Base-by-base conservation (phyloP, 2,888 invertebrate genomes). In the Furcula furcula region DNA sequence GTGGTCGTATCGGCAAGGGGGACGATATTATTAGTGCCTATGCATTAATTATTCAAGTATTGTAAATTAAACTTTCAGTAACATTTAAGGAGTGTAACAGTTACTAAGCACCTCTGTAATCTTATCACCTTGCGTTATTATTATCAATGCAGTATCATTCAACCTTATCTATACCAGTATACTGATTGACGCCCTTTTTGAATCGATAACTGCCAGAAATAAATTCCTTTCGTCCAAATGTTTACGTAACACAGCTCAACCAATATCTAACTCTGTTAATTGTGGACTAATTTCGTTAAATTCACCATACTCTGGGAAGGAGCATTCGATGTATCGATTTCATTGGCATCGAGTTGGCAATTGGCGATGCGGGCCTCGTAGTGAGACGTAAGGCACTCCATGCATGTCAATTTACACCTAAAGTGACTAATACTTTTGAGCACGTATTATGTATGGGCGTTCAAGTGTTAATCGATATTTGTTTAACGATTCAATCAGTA, bases 331-430 rank as follows among this genome's bases (percentile, higher is more conserved):
- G 13, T 26, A 26, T 26, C 13, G 26, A 26, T 26, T 26, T 9
- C 11, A 26, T 26, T 26, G 26, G 12, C 26, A 15, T 14, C 12
- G 14, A 9, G 4, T 12, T 14, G 28, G 28, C 28, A 18, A 28
- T 28, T 28, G 28, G 18, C 28, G 4, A 28, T 28, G 15, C 28
- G 6, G 28, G 18, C n/a, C 28, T 10, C 15, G 28, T 28, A 28
- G n/a, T 26, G 14, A 26, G 26, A 26, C 28, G 18, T 11, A 28
- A 18, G 28, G 10, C 16, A 7, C 15, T 27, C 16, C 9, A 27
- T 27, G 28, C 28, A 28, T 28, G 28, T 10, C 28, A 28, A 28
- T 28, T 28, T 18, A 18, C 28, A 16, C 15, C 15, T 18, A 28
- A 28, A 28, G 28, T 18, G 11, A 11, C 28, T 26, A 14, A 14